Percentiles rank a stretch among this genome's conserved stretches.
phyloP scores from a whole-genome alignment of 1,140 invertebrate species.

The Oscheius sp. region DNA sequence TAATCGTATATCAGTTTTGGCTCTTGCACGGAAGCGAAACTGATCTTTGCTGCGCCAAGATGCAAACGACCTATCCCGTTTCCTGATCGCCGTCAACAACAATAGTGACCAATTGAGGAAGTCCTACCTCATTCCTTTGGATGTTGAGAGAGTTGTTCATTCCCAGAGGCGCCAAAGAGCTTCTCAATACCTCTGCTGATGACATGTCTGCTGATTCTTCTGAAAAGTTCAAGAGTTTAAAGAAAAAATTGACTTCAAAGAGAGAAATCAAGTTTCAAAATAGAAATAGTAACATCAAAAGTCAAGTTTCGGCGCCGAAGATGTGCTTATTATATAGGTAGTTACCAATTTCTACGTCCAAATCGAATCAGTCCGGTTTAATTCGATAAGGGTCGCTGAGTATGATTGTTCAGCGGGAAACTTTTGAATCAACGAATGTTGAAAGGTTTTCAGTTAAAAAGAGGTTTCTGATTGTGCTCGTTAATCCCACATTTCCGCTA shows the following conservation, averaged over 20 bases:
- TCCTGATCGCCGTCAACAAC: no score
- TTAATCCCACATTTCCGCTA: no score
- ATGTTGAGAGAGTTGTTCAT: constrained; percentile 22
- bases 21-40: no score
- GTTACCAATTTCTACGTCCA: constrained; percentile 1
- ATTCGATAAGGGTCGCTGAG: constrained; percentile 5
- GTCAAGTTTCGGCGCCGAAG: background rate
- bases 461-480: no score
- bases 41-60: no score
- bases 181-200: background rate
- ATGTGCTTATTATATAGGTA: background rate
- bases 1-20: no score
- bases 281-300: background rate
- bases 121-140: constrained; percentile 1
- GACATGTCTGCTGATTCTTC: background rate
- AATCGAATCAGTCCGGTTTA: constrained; percentile 7
- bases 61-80: no score
- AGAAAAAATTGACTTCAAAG: no score
- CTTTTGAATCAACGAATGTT: no score
- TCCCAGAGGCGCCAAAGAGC: background rate
- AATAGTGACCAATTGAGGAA: background rate
- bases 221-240: background rate
- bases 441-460: no score
- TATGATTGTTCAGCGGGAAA: no score
- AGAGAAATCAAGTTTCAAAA: no score